Conservation (phyloP, 1,140 invertebrate genomes). For the Lethocerus indicus region DNA sequence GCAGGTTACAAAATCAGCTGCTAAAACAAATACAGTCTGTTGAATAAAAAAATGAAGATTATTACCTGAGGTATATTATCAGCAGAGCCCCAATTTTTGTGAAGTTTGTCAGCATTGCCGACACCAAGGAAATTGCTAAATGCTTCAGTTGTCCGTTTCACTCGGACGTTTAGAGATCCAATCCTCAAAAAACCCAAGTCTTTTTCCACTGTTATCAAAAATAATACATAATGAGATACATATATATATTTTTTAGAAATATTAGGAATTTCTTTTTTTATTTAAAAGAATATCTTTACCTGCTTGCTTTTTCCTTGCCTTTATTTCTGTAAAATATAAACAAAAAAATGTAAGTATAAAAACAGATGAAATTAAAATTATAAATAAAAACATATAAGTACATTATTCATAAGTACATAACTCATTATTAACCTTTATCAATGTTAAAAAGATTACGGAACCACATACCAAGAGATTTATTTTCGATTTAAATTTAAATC, state of each 20-base stretch:
- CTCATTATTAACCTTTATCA: no score
- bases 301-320: conserved; percentile 50
- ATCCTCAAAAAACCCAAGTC: conserved; percentile 74
- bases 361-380: background rate
- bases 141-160: conserved; percentile 78
- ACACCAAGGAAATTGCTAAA: conserved; percentile 76
- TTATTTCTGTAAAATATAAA: conserved; percentile 44
- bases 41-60: background rate
- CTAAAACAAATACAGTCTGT: background rate
- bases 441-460: no score
- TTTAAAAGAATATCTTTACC: conserved; percentile 26
- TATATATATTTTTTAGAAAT: background rate
- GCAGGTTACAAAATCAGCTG: background rate
- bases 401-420: no score
- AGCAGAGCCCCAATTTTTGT: conserved; percentile 74
- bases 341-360: conserved; percentile 3
- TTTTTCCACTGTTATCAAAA: conserved; percentile 41
- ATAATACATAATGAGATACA: conserved; percentile 11
- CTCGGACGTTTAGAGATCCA: conserved; percentile 77
- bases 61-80: conserved; percentile 57
- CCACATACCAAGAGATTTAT: no score
- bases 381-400: background rate
- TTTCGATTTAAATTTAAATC: no score
- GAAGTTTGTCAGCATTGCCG: conserved; percentile 39
- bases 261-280: no score